Evolutionary conservation across 1,140 invertebrate genomes (phyloP).

Genomic region (Orchesella cincta): DNA sequence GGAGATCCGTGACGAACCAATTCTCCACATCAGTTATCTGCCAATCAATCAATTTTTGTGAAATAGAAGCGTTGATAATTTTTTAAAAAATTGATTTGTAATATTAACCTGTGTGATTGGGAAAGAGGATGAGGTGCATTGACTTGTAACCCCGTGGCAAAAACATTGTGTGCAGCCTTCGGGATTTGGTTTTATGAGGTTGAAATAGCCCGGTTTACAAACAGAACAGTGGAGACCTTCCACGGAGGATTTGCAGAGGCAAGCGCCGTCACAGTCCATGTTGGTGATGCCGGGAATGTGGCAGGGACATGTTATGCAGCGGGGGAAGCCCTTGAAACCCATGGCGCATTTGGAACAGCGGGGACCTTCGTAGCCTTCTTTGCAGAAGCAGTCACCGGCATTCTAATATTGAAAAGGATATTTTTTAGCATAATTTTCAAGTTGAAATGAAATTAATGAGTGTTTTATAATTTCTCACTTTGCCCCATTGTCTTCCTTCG

Average conservation of each 20-base stretch:
- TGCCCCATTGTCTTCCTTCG: conserved; percentile 54
- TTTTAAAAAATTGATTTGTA: conserved; percentile 12
- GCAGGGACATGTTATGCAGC: conserved; percentile 80
- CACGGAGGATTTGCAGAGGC: conserved; percentile 81
- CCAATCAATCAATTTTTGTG: conserved; percentile 26
- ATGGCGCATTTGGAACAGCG: conserved; percentile 81
- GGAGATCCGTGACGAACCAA: conserved; percentile 53
- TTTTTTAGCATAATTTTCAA: conserved; percentile 5
- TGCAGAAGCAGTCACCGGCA: conserved; percentile 79
- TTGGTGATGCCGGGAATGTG: conserved; percentile 70
- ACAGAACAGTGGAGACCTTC: conserved; percentile 75
- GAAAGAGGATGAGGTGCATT: conserved; percentile 61
- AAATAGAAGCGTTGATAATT: background rate
- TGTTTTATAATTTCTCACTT: too few relatives aligned
- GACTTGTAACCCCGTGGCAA: conserved; percentile 81
- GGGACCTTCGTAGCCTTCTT: conserved; percentile 75
- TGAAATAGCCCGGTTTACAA: conserved; percentile 83
- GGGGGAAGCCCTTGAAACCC: conserved; percentile 76
- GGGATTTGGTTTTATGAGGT: conserved; percentile 71
- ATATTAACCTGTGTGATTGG: background rate
- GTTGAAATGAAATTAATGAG: background rate
- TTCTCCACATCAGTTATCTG: conserved; percentile 36
- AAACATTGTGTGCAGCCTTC: conserved; percentile 86
- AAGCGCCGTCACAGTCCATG: conserved; percentile 76
- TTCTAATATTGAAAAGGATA: conserved; percentile 54